A percentile compares a stretch with the other conserved stretches of the same genome.
Conservation (phyloP, 2,797 vertebrate species). For the Podargus strigoides region DNA sequence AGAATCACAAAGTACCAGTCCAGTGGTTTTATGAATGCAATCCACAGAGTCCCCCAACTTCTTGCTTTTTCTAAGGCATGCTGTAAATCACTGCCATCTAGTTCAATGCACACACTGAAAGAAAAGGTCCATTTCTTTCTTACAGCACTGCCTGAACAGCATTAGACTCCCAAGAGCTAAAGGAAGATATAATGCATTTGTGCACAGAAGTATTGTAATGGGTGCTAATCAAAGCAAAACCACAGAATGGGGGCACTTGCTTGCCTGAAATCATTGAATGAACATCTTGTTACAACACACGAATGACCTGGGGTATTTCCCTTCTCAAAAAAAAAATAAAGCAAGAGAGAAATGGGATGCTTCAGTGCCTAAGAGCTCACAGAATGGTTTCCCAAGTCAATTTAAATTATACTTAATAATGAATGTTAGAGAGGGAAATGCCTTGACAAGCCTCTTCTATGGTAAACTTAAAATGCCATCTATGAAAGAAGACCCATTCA, state of each 20-base stretch:
- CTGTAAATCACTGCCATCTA: not conserved
- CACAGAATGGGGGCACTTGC: not conserved
- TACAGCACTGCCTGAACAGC: not conserved
- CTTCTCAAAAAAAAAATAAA: not conserved
- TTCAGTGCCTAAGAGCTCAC: not conserved
- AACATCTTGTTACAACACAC: not conserved
- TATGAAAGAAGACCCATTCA: not conserved
- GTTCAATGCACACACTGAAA: constrained; percentile 25
- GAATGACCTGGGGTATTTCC: not conserved
- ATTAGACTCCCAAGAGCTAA: not conserved
- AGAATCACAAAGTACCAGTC: not conserved
- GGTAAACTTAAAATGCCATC: not conserved
- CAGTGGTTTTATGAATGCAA: constrained; percentile 3
- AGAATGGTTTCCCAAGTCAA: not conserved
- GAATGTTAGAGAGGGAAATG: not conserved
- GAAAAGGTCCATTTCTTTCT: not conserved
- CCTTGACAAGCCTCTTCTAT: not conserved
- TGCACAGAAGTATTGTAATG: not conserved
- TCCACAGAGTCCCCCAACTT: not conserved
- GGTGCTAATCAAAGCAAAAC: constrained; percentile 16
- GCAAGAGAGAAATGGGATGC: not conserved
- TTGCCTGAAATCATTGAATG: constrained; percentile 10
- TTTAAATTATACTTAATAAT: constrained; percentile 6
- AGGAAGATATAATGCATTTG: not conserved
- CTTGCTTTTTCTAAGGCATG: not conserved